Percentiles rank a stretch among this genome's conserved stretches.
These are phyloP conservation scores for Thermophis baileyi DNA, from an alignment of 2,113 vertebrate species.

Conservation along the genomic window DNA sequence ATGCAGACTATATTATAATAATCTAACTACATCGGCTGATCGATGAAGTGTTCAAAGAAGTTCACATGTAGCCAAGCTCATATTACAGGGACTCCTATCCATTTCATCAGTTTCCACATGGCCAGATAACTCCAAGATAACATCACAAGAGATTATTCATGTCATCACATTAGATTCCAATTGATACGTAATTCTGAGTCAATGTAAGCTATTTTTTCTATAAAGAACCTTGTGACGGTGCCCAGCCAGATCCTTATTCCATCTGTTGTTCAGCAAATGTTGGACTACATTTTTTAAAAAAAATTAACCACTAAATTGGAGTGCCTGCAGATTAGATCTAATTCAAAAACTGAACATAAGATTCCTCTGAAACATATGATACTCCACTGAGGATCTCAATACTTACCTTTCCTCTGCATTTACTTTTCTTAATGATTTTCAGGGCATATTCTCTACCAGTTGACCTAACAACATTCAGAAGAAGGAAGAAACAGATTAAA, in stretches of 20 bases:
- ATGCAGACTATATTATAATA: neutral
- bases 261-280: neutral
- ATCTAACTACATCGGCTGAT: neutral
- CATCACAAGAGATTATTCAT: neutral
- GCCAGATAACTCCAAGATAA: neutral
- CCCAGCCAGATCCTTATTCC: neutral
- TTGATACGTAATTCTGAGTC: neutral
- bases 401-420: constrained; percentile 95
- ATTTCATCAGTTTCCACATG: neutral
- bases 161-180: neutral
- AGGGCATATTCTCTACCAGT: constrained; percentile 94
- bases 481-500: neutral
- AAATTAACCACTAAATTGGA: neutral
- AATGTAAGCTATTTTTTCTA: neutral
- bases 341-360: neutral
- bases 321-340: constrained; percentile 7
- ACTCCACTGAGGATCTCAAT: neutral
- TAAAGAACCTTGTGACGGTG: neutral
- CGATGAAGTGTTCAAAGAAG: neutral
- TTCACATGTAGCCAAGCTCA: neutral
- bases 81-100: neutral
- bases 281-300: neutral
- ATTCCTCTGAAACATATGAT: neutral
- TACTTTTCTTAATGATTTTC: constrained; percentile 98
- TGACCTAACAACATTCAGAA: constrained; percentile 69